Evolutionary conservation across 2,797 vertebrate genomes (phyloP).

Genomic region (Poeciliopsis infans): DNA sequence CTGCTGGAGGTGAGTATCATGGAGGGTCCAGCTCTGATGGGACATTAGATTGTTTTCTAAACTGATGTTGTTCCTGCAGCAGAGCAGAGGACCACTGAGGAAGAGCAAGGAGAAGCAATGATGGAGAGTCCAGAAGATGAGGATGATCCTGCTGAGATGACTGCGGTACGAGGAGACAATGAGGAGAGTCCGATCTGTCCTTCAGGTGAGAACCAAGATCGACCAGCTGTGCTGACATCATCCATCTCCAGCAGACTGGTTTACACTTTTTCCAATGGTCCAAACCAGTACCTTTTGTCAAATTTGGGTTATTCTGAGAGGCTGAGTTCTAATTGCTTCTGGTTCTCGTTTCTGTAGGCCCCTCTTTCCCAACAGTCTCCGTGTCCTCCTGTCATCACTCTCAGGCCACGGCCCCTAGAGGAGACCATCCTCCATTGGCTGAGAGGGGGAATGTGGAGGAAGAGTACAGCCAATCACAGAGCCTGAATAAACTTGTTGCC

Average conservation of each 20-base stretch:
- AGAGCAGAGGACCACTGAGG: not conserved
- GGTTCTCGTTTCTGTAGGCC: slow-evolving; percentile 35
- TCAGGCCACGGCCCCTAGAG: slow-evolving; percentile 10
- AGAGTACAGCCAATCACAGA: slow-evolving; percentile 45
- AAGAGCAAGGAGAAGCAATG: not conserved
- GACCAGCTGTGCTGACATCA: not conserved
- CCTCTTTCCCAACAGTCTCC: slow-evolving; percentile 14
- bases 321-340: not conserved
- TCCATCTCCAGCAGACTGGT: not conserved
- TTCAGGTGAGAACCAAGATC: slow-evolving; percentile 34
- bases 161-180: not conserved
- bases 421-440: slow-evolving; percentile 6
- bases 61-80: slow-evolving; percentile 18
- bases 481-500: slow-evolving; percentile 27
- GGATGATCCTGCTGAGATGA: not conserved
- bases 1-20: slow-evolving; percentile 38
- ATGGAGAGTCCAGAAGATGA: slow-evolving; percentile 17
- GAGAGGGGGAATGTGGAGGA: not conserved
- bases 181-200: slow-evolving; percentile 1
- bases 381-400: slow-evolving; percentile 18
- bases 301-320: not conserved
- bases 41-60: not conserved
- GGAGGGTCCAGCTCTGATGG: not conserved
- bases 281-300: not conserved
- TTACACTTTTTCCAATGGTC: not conserved